Evolutionary conservation across 1,140 invertebrate genomes (phyloP).

Genomic region (Stegodyphus dumicola): DNA sequence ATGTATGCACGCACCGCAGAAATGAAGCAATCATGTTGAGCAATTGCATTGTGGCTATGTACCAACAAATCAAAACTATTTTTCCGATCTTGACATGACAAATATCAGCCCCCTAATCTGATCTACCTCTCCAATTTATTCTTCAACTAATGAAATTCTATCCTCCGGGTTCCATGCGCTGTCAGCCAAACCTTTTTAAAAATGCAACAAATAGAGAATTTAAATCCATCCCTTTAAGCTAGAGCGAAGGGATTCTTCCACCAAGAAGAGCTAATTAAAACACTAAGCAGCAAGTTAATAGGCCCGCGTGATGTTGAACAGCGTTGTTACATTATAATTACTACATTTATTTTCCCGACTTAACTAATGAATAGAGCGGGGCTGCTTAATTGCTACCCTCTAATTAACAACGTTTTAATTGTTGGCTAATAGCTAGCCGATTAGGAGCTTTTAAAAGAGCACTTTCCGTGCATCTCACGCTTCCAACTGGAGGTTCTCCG

Average conservation of each 20-base stretch:
- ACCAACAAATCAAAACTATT: too few relatives aligned
- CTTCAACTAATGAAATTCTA: too few relatives aligned
- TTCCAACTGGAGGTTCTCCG: not conserved
- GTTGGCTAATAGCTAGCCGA: constrained; percentile 56
- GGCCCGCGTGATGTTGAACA: constrained; percentile 57
- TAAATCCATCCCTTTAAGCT: not conserved
- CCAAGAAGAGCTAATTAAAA: constrained; percentile 36
- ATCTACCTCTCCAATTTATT: too few relatives aligned
- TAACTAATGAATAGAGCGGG: constrained; percentile 56
- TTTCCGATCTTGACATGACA: too few relatives aligned
- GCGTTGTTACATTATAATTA: constrained; percentile 61
- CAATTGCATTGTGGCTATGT: too few relatives aligned
- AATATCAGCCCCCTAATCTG: too few relatives aligned
- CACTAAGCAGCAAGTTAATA: constrained; percentile 55
- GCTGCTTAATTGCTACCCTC: constrained; percentile 51
- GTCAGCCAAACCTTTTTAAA: not conserved
- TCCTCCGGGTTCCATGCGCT: not conserved
- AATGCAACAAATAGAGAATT: not conserved
- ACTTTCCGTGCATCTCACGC: constrained; percentile 28
- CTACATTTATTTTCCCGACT: constrained; percentile 58
- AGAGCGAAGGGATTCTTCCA: not conserved
- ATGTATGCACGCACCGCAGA: too few relatives aligned
- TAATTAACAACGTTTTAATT: constrained; percentile 62
- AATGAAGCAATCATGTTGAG: too few relatives aligned
- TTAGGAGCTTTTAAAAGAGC: constrained; percentile 45